A percentile compares a stretch with the other conserved stretches of the same genome.
Evolutionary conservation across 2,113 vertebrate species (phyloP).

Genomic region (Myanophis thanlyinensis): DNA sequence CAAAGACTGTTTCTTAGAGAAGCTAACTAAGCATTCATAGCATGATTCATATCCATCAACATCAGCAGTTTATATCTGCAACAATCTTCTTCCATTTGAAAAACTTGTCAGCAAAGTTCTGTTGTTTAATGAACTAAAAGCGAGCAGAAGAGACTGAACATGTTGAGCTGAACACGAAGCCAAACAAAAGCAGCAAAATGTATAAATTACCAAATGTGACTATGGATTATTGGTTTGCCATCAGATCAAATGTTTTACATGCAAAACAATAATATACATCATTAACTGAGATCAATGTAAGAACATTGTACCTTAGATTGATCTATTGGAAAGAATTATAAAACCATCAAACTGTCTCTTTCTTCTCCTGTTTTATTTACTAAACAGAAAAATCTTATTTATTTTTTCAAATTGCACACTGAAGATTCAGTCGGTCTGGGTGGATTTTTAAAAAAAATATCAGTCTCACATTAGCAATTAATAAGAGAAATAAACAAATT

Average conservation of each 20-base stretch:
- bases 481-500: background rate
- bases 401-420: background rate
- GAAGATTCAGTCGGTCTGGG: background rate
- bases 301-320: background rate
- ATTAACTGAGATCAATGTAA: background rate
- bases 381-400: background rate
- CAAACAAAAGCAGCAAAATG: background rate
- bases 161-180: background rate
- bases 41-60: background rate
- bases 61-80: constrained; percentile 16
- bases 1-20: background rate
- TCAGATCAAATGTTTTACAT: background rate
- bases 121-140: background rate
- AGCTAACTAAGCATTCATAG: constrained; percentile 15
- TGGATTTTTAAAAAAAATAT: background rate
- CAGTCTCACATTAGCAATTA: background rate
- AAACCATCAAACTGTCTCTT: background rate
- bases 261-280: background rate
- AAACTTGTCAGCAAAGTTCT: background rate
- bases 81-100: background rate
- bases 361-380: background rate
- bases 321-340: background rate
- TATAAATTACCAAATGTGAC: background rate
- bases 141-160: background rate
- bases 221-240: background rate